Percentiles rank a stretch among this genome's conserved stretches.
Conservation (phyloP, 2,113 vertebrate genomes). For the Saiga tatarica region DNA sequence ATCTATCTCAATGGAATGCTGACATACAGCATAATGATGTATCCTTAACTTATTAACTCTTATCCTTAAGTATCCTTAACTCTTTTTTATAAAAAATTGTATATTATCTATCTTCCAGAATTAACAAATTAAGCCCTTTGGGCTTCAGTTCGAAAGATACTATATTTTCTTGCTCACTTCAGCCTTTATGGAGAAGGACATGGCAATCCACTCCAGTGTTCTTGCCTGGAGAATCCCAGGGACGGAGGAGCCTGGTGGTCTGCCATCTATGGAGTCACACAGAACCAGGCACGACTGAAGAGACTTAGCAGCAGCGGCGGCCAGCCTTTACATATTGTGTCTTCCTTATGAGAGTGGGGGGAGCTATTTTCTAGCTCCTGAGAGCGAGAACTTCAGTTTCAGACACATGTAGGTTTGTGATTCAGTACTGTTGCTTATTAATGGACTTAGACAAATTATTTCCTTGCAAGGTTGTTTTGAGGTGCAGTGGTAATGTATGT, state of each 20-base stretch:
- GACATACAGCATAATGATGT: not conserved
- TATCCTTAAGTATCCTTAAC: too few species aligned
- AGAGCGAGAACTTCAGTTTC: not conserved
- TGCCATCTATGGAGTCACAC: rapidly evolving
- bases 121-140: not conserved
- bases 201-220: not conserved
- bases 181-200: not conserved
- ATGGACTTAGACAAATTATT: not conserved
- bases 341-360: not conserved
- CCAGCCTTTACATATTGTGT: not conserved
- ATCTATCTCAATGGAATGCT: not conserved
- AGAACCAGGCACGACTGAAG: not conserved
- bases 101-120: not conserved
- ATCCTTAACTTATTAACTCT: not conserved
- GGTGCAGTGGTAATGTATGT: not conserved
- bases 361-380: not conserved
- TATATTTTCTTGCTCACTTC: not conserved
- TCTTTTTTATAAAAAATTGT: not conserved
- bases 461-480: constrained; percentile 4
- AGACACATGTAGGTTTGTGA: not conserved
- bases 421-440: not conserved
- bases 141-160: not conserved
- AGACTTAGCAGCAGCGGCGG: not conserved
- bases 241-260: not conserved
- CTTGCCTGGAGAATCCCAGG: not conserved